Evolutionary conservation across 2,797 vertebrate genomes (phyloP), one percentile per base, ranked within the genome.

Genomic region (Megalops cyprinoides): DNA sequence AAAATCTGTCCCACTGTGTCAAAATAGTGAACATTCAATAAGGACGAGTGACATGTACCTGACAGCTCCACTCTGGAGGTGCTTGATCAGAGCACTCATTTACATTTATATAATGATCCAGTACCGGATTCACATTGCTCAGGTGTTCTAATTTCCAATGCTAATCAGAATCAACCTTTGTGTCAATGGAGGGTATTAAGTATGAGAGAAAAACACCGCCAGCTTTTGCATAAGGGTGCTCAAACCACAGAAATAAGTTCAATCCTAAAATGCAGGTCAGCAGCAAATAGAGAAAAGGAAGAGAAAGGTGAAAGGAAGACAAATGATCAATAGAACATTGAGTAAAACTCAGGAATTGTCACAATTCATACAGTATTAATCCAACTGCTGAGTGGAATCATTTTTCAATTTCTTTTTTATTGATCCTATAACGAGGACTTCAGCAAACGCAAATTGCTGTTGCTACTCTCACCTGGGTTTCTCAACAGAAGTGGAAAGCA

Each of bases 391-490:
- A 83, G 69, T 65, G 31, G 62, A 65, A 82, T 79, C 84, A 83
- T 84, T 82, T 83, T 86, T 62, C 81, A 84, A 86, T 85, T 82
- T 81, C 28, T 85, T 37, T 84, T 76, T 73, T 87, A 88, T 88
- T 62, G 83, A 90, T 87, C 73, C 14, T 8, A 39, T 58, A 53
- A 31, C 58, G 25, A 62, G 69, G 37, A 74, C 55, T 80, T 80
- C 55, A 62, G 71, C 4, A 60, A 60, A 74, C 25, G 15, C 12
- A 60, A 75, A 80, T 31, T 58, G 18, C 75, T 80, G 53, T 15
- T 49, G 76, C 62, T 76, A 60, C 49, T 77, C 10, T 44, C 60
- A n/a, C 20, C 37, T 77, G 46, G 9, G 34, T 28, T 37, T 12
- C 49, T 39, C 49, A n/a, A 25, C 42, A 37, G 7, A 77, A 77